Evolutionary conservation across 2,888 invertebrate species (phyloP), one percentile per base, ranked within the genome.

Genomic region (Escarpia spicata): DNA sequence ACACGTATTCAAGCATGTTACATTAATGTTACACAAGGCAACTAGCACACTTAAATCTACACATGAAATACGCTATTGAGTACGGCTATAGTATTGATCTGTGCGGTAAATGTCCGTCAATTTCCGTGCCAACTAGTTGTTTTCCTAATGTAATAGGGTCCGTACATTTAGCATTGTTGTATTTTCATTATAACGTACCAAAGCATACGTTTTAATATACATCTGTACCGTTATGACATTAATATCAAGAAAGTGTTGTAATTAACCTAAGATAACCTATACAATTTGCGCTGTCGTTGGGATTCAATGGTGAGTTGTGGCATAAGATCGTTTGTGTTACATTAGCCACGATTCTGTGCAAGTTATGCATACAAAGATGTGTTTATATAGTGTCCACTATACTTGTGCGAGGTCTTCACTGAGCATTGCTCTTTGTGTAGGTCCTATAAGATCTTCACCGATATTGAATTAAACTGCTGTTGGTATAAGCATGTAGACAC

Each of bases 371-470:
- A 45, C 26, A 91, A 10, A 45, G 9, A 31, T 6, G 37, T 6
- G 37, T 0, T 31, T 37, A 12, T 45, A 45, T 45, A 75, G 19
- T 75, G n/a, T 15, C 6, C 75, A 75, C 26, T 75, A 75, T 75
- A 75, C 19, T 15, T 75, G 75, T 75, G 75, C 0, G 19, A 4
- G 75, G 26, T 75, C 75, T 19, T 75, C 75, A 26, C 75, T 75
- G 75, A n/a, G 75, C 75, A 75, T 75, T 75, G 75, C 75, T 75
- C 26, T 75, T 75, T 75, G 75, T 75, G 75, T 26, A 75, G 75
- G 52, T 8, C 9, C 12, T 52, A 12, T 52, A 9, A 52, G 52
- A 26, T 75, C 75, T 75, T 75, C 75, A 75, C n/a, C 75, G 75
- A 75, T 26, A 4, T 75, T 75, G n/a, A 15, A 75, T 75, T 75